A percentile compares a stretch with the other conserved stretches of the same genome.
These are phyloP conservation scores for Hyposoter didymator DNA, from an alignment of 2,888 invertebrate species.

Conservation along the genomic window DNA sequence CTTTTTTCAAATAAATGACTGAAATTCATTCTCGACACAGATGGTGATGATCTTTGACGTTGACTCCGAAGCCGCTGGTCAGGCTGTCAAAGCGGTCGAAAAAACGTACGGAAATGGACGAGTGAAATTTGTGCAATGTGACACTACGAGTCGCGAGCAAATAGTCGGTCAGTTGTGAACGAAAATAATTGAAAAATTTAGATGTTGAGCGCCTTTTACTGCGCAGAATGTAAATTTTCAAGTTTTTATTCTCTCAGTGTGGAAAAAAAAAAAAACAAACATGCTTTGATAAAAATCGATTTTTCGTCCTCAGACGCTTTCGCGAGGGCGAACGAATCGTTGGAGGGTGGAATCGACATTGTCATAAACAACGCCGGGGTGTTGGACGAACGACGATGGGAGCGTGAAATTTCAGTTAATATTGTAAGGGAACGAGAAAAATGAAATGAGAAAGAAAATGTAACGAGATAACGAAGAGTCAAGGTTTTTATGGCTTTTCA, in stretches of 20 bases:
- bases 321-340: conserved; percentile 88
- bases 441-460: neutral
- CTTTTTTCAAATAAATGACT: no score
- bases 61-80: conserved; percentile 72
- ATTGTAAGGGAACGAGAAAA: conserved; percentile 85
- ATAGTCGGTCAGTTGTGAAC: conserved; percentile 73
- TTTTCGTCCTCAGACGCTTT: conserved; percentile 87
- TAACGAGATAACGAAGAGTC: neutral
- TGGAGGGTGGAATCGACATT: conserved; percentile 89
- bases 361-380: conserved; percentile 93
- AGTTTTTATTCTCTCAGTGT: neutral
- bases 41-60: conserved; percentile 78
- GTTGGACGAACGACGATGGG: conserved; percentile 91
- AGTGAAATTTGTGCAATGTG: conserved; percentile 76
- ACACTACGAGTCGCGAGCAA: conserved; percentile 75
- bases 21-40: conserved; percentile 71
- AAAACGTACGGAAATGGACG: conserved; percentile 77
- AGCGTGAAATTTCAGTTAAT: conserved; percentile 90
- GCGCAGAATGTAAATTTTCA: neutral
- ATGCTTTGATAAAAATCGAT: neutral
- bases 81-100: conserved; percentile 72
- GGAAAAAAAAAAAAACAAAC: neutral
- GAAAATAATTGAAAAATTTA: no score
- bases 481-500: conserved; percentile 51
- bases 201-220: no score